Base-by-base conservation (phyloP, 2,797 vertebrate genomes). In the Sebastes umbrosus region DNA sequence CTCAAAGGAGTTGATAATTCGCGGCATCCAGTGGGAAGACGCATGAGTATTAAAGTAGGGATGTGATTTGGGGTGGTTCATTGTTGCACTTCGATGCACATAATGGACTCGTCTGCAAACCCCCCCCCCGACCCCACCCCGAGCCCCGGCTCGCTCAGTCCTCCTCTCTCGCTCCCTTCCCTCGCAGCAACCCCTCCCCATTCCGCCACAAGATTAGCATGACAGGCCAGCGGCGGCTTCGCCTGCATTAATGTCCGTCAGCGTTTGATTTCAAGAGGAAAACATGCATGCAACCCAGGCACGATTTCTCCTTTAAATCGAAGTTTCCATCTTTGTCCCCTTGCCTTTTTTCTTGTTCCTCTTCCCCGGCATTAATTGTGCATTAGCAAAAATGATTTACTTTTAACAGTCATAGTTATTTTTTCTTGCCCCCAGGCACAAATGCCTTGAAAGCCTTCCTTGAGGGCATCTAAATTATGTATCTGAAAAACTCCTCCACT, bases 401-500 rank as follows among this genome's bases (percentile, higher is more conserved):
- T 99, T 99, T 99, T 99, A 99, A 98, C 97, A 98, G 97, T 98
- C 97, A 97, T 98, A 96, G 97, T 99, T 98, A 99, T 99, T 99
- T 99, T 99, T 99, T 98, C 97, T 99, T 96, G 97, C 97, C 98
- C 97, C 96, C 95, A 94, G 95, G 98, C 98, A 96, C 97, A 96
- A 98, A 99, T 98, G 98, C 98, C 98, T 99, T 99, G 98, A 99
- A 99, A 99, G 98, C 97, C 97, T 99, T 98, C 98, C 98, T 99
- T 97, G 96, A 98, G 98, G 98, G 98, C 97, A 98, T 99, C 97
- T 99, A 98, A 99, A 99, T 99, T 99, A 99, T 99, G 98, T 98
- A 99, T 99, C 98, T 98, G 96, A 98, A 98, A 99, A 99, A 98
- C 96, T 98, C 98, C 97, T 97, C 96, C 96, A 96, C 97, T 95